Conservation (phyloP, 2,888 invertebrate genomes). For the Psylliodes chrysocephalus region DNA sequence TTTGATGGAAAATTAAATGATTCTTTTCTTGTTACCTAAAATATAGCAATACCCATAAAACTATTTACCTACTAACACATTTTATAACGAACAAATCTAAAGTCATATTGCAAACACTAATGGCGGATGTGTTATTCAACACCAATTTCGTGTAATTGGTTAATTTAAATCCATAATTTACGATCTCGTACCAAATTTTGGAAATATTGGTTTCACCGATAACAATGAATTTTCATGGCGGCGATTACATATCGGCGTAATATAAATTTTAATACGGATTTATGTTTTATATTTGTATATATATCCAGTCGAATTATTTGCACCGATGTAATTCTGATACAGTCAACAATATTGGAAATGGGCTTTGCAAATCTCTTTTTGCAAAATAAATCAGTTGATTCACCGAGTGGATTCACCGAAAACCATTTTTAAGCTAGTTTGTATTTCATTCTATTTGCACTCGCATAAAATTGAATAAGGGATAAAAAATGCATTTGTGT, state of each 20-base stretch:
- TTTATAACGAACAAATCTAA: neutral
- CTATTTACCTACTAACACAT: slow-evolving; percentile 5
- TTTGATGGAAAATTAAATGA: too few species aligned
- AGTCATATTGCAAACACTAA: slow-evolving; percentile 1
- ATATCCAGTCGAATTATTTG: slow-evolving; percentile 10
- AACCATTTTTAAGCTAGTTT: slow-evolving; percentile 2
- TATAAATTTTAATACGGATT: slow-evolving; percentile 18
- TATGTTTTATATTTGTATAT: slow-evolving; percentile 16
- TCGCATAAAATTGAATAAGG: neutral
- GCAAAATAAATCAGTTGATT: slow-evolving; percentile 12
- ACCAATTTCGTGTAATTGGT: slow-evolving; percentile 30
- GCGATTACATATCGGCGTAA: slow-evolving; percentile 17
- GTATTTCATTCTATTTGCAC: slow-evolving; percentile 7
- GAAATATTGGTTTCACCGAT: slow-evolving; percentile 17
- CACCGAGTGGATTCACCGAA: neutral
- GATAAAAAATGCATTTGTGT: neutral
- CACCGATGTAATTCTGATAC: slow-evolving; percentile 12
- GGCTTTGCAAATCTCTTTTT: slow-evolving; percentile 13
- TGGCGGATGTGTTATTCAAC: slow-evolving; percentile 12
- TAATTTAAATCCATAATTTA: slow-evolving; percentile 42
- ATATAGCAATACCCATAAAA: too few species aligned
- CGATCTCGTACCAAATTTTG: slow-evolving; percentile 35
- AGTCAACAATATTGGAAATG: slow-evolving; percentile 17
- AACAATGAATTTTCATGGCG: slow-evolving; percentile 15
- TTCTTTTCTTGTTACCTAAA: too few species aligned